These are phyloP conservation scores for Drosophila lacteicornis DNA, from an alignment of 1,140 invertebrate species.

Conservation along the genomic window DNA sequence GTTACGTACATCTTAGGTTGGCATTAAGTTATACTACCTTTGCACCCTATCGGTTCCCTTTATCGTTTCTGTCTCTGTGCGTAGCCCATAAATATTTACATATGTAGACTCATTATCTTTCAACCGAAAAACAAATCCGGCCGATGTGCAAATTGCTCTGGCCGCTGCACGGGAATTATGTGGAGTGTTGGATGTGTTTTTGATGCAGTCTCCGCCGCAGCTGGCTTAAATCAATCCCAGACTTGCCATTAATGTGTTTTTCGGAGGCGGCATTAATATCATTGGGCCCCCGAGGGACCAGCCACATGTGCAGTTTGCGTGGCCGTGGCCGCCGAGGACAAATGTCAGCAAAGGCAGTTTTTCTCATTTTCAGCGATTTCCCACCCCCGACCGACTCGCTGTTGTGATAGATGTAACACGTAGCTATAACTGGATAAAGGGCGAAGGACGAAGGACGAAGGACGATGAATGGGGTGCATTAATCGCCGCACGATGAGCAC, in stretches of 20 bases:
- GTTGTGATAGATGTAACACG: slow-evolving; percentile 47
- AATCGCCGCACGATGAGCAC: slow-evolving; percentile 69
- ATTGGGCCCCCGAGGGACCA: slow-evolving; percentile 23
- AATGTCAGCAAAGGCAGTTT: slow-evolving; percentile 44
- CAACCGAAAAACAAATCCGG: slow-evolving; percentile 29
- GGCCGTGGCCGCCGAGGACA: slow-evolving; percentile 24
- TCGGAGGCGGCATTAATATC: slow-evolving; percentile 36
- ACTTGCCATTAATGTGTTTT: slow-evolving; percentile 17
- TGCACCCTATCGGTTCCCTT: not conserved
- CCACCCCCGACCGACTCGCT: slow-evolving; percentile 9
- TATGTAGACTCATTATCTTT: slow-evolving; percentile 34
- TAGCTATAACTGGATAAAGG: slow-evolving; percentile 40
- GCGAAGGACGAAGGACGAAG: slow-evolving; percentile 9
- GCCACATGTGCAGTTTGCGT: slow-evolving; percentile 35
- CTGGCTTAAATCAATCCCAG: slow-evolving; percentile 48
- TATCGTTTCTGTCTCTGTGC: not conserved
- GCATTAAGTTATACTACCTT: no score
- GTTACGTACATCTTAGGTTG: no score
- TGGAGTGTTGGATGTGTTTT: slow-evolving; percentile 22
- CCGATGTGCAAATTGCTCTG: slow-evolving; percentile 26
- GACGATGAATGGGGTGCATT: slow-evolving; percentile 36
- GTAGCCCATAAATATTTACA: slow-evolving; percentile 34
- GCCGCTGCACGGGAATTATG: slow-evolving; percentile 20
- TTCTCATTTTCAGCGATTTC: slow-evolving; percentile 35
- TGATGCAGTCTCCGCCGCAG: slow-evolving; percentile 29